Evolutionary conservation across 2,113 vertebrate species (phyloP).

Genomic region (Leucopsar rothschildi): DNA sequence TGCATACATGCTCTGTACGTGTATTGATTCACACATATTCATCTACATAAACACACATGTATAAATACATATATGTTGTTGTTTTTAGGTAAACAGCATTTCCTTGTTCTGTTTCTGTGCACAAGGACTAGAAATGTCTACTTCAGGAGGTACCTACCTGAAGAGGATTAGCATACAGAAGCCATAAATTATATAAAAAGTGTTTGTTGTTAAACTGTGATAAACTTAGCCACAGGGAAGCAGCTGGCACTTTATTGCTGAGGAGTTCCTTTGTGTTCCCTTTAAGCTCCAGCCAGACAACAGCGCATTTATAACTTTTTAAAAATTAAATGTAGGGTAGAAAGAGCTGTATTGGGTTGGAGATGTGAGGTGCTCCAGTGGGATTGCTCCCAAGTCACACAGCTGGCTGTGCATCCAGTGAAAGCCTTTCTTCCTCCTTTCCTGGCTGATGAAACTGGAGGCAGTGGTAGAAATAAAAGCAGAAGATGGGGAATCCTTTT

Average conservation of each 20-base stretch:
- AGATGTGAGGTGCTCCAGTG: neutral
- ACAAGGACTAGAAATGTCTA: neutral
- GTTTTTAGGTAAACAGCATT: neutral
- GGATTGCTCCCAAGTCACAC: neutral
- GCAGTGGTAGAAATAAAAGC: neutral
- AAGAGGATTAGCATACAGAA: neutral
- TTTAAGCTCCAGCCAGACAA: slow-evolving; percentile 49
- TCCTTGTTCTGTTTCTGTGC: neutral
- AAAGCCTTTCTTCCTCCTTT: neutral
- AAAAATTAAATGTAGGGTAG: slow-evolving; percentile 26
- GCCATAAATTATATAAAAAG: slow-evolving; percentile 36
- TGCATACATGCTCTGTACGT: neutral
- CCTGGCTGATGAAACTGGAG: fast-evolving
- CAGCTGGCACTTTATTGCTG: slow-evolving; percentile 59
- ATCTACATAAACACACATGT: neutral
- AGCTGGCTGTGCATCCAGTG: neutral
- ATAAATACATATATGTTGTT: neutral
- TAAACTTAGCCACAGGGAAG: slow-evolving; percentile 57
- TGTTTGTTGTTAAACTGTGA: slow-evolving; percentile 45
- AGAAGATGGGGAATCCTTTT: neutral
- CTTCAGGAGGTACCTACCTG: neutral
- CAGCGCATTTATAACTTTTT: slow-evolving; percentile 7
- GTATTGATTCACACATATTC: neutral
- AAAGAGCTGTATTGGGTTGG: neutral
- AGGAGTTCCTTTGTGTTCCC: slow-evolving; percentile 27